A percentile compares a stretch with the other conserved stretches of the same genome.
These are phyloP conservation scores for Nymphalis urticae DNA, from an alignment of 2,888 invertebrate species.

Conservation along the genomic window DNA sequence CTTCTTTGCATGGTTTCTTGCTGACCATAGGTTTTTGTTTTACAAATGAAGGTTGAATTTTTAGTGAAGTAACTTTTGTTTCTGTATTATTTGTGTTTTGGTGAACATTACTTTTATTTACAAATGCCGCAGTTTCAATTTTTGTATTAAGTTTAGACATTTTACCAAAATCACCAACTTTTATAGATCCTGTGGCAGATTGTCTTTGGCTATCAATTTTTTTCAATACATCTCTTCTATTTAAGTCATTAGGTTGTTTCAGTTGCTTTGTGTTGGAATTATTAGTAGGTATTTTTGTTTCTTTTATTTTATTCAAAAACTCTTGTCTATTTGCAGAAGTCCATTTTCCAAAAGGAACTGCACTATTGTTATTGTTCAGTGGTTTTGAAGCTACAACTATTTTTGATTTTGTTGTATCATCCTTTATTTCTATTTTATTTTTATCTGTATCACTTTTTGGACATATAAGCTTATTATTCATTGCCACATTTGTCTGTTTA, in stretches of 20 bases:
- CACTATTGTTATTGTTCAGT: conserved; percentile 59
- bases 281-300: conserved; percentile 58
- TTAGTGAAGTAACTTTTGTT: conserved; percentile 25
- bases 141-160: conserved; percentile 53
- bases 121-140: conserved; percentile 59
- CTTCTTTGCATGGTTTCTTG: conserved; percentile 42
- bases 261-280: conserved; percentile 66
- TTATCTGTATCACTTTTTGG: conserved; percentile 10
- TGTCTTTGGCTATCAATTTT: conserved; percentile 74
- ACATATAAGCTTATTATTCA: conserved; percentile 2
- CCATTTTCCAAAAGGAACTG: conserved; percentile 77
- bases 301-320: conserved; percentile 72
- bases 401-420: conserved; percentile 38
- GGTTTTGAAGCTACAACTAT: conserved; percentile 47
- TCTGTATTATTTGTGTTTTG: conserved; percentile 29
- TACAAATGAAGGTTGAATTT: conserved; percentile 26
- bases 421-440: conserved; percentile 28
- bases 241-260: conserved; percentile 73
- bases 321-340: conserved; percentile 74
- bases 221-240: conserved; percentile 71
- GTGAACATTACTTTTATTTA: conserved; percentile 42
- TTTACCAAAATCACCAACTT: conserved; percentile 52
- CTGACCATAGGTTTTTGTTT: conserved; percentile 45
- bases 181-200: conserved; percentile 52
- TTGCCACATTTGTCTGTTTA: not conserved